Evolutionary conservation across 2,113 vertebrate species (phyloP).

Genomic region (Platichthys flesus): DNA sequence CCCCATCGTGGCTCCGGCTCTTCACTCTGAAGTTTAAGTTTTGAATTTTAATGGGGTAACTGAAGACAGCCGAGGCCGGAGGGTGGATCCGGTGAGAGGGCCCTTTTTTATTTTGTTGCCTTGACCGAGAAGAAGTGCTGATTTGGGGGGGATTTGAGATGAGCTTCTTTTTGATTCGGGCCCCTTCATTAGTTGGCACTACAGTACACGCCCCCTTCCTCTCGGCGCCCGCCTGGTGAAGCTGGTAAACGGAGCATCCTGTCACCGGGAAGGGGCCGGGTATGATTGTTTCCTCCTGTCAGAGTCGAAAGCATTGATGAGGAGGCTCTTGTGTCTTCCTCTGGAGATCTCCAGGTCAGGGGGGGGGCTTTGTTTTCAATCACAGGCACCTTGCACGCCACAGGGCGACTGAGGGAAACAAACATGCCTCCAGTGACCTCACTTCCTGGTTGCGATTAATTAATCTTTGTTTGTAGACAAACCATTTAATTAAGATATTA

Average conservation of each 20-base stretch:
- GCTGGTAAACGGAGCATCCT: constrained; percentile 50
- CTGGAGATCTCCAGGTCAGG: constrained; percentile 15
- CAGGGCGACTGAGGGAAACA: constrained; percentile 15
- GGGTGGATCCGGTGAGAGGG: constrained; percentile 65
- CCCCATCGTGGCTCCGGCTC: constrained; percentile 44
- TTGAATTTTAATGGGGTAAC: constrained; percentile 75
- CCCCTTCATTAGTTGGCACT: constrained; percentile 47
- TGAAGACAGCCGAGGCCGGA: constrained; percentile 57
- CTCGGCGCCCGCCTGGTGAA: constrained; percentile 44
- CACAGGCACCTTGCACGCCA: constrained; percentile 4
- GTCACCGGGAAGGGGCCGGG: constrained; percentile 23
- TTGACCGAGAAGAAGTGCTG: constrained; percentile 70
- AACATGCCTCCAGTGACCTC: constrained; percentile 29
- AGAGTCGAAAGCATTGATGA: constrained; percentile 27
- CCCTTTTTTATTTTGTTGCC: constrained; percentile 29
- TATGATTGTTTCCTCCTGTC: constrained; percentile 46
- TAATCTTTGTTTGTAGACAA: constrained; percentile 20
- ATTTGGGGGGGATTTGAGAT: constrained; percentile 66
- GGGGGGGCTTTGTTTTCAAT: constrained; percentile 42
- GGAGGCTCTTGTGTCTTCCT: constrained; percentile 26
- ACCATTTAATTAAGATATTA: background rate
- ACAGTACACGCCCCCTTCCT: constrained; percentile 40
- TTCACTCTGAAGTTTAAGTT: constrained; percentile 72
- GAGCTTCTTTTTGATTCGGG: constrained; percentile 55
- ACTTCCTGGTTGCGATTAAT: constrained; percentile 31